phyloP scores from a whole-genome alignment of 1,140 invertebrate species.

The Papilio xuthus region DNA sequence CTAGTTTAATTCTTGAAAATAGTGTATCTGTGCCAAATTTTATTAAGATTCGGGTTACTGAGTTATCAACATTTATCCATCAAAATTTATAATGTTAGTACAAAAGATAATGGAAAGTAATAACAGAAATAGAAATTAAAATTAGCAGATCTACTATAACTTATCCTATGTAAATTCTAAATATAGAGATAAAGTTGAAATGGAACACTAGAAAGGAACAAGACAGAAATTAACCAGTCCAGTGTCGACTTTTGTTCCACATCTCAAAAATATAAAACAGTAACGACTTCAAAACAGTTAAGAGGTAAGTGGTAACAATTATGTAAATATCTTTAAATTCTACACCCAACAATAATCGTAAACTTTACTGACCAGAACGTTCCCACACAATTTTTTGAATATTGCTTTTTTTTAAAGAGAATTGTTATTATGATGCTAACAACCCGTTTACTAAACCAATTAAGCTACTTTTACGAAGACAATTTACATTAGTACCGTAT shows the following conservation, averaged over 20 bases:
- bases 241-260: background rate
- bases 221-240: background rate
- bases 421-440: background rate
- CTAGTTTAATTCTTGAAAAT: no score
- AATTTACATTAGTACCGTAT: background rate
- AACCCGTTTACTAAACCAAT: background rate
- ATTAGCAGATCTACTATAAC: no score
- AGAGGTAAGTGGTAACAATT: background rate
- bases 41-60: no score
- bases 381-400: background rate
- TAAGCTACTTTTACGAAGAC: background rate
- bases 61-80: no score
- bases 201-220: background rate
- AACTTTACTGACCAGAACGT: constrained; percentile 6
- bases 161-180: no score
- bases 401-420: background rate
- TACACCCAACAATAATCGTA: constrained; percentile 6
- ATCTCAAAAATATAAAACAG: background rate
- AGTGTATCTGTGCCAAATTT: no score
- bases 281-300: background rate
- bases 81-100: no score
- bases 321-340: constrained; percentile 11
- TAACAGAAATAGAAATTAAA: no score
- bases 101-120: no score
- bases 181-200: no score